Conservation (phyloP, 2,797 vertebrate genomes). For the Pyrocephalus nanus region DNA sequence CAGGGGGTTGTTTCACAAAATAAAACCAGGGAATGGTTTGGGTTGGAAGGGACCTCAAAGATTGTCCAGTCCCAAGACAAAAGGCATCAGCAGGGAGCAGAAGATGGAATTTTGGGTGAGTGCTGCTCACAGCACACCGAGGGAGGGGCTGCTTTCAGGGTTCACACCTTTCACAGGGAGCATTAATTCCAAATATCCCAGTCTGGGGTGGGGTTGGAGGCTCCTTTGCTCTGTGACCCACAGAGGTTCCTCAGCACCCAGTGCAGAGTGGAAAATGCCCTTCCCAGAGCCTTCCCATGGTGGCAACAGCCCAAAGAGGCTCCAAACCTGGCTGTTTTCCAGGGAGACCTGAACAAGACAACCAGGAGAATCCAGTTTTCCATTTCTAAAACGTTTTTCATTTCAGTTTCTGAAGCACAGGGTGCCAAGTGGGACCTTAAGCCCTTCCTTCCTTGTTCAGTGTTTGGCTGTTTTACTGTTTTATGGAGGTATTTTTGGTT, state of each 20-base stretch:
- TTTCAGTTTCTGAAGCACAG: neutral
- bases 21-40: neutral
- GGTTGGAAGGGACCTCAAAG: neutral
- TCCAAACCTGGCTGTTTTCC: fast-evolving
- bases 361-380: neutral
- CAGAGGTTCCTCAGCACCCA: neutral
- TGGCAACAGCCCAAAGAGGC: too few relatives aligned
- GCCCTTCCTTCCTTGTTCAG: neutral
- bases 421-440: neutral
- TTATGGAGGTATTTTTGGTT: neutral
- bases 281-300: neutral
- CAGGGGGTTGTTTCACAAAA: neutral
- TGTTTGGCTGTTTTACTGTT: neutral
- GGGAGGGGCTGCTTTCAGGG: neutral
- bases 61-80: neutral
- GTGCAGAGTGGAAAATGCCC: neutral
- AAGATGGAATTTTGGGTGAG: neutral
- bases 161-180: fast-evolving
- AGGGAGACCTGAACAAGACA: neutral
- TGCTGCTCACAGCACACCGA: fast-evolving
- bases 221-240: neutral
- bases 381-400: neutral
- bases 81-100: neutral
- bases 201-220: neutral
- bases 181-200: neutral